Evolutionary conservation across 2,888 invertebrate species (phyloP), one percentile per base, ranked within the genome.

Genomic region (Actias luna): DNA sequence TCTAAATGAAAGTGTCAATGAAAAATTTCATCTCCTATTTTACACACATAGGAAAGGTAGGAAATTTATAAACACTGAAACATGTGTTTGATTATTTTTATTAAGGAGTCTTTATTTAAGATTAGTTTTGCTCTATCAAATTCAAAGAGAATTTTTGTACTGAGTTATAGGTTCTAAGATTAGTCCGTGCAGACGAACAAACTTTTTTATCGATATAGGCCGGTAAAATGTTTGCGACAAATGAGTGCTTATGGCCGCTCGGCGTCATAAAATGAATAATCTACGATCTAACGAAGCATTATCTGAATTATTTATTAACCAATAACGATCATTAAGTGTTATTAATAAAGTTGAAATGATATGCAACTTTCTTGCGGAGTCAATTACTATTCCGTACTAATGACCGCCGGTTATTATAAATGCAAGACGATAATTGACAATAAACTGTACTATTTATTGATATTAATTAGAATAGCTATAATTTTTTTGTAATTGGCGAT

Each of bases 341-440:
- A 60, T 60, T 60, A 60, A 50, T 18, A 60, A 33, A 18, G 42
- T 60, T 60, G 0, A 60, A 55, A 55, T 29, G 55, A 55, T 55
- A 55, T 29, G 55, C 55, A 55, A 55, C 55, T 29, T 55, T 55
- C 55, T 55, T 55, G 55, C 55, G n/a, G 55, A 29, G 55, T 55
- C 55, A 55, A 55, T 29, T 55, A 29, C 55, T 29, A 55, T 27
- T 55, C 55, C n/a, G 29, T 10, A 55, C 55, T 55, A 55, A 55
- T 55, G 55, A 55, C 55, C 29, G 55, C 8, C 55, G 55, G n/a
- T 55, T 55, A 55, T 55, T 55, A 55, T 55, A 55, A 29, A 55
- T 55, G 29, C 29, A 7, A 55, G 29, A 29, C n/a, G 29, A 29
- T 55, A 29, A 55, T 55, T 55, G 18, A 8, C 29, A 55, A 36